Evolutionary conservation across 2,113 vertebrate genomes (phyloP), one percentile per base, ranked within the genome.

Genomic region (Connochaetes taurinus): DNA sequence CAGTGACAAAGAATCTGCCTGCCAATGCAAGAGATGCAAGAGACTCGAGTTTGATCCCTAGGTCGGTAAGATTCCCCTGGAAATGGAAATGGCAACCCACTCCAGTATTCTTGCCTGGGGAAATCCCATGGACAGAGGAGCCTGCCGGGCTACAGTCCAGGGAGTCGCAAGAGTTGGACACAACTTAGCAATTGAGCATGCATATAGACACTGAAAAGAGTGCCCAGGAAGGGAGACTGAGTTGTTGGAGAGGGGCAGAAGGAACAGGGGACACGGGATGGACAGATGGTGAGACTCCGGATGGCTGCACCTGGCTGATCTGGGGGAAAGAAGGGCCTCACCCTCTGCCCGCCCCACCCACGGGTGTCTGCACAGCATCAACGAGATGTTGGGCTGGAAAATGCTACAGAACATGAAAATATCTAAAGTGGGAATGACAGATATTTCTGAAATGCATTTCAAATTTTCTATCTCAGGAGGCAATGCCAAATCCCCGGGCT

Each of bases 401-500:
- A 86, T 47, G 91, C 60, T 53, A 33, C 67, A 87, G 45, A 92
- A 91, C 2, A 47, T 40, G 40, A 81, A 94, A 62, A 74, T 58
- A 57, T 36, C 82, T 82, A 47, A 53, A 88, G 87, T 52, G 31
- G 27, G 96, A 84, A 92, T 94, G 33, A 92, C 47, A 92, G 91
- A 27, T 80, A 62, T 83, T 94, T 89, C 67, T 95, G 88, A 90
- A 95, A 94, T 84, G 81, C 81, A 67, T 36, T 87, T 58, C 82
- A 64, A 95, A 60, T 92, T 71, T 84, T 87, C 89, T 76, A 15
- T 93, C 92, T 81, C 91, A 23, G 64, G 29, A 57, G 58, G 84
- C 84, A 47, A 40, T 47, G 88, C 81, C 95, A 92, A 91, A 74
- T 76, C 52, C 93, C 88, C 1, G 45, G 80, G 55, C 21, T 53